Base-by-base conservation (phyloP, 2,113 vertebrate species). In the Zapus hudsonius region DNA sequence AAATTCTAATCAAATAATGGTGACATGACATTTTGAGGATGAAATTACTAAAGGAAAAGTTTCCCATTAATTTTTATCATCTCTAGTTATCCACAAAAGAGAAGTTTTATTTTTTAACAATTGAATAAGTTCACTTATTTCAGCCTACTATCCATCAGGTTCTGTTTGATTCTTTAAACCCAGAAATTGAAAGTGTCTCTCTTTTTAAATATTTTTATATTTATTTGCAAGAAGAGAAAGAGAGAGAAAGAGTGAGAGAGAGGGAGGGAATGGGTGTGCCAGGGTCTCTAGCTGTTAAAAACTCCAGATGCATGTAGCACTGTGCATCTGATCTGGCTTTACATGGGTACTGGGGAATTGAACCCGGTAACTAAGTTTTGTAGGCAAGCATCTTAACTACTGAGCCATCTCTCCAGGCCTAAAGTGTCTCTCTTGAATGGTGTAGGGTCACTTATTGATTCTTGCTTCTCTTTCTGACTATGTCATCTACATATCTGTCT, bases 1-100 rank as follows among this genome's bases (percentile, higher is more conserved):
- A 83, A 9, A 61, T 73, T 67, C 40, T 83, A 89, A 82, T 59
- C 64, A 61, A 86, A 87, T 66, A 79, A 80, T 23, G 40, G 91
- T 36, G 38, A n/a, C 3, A 78, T 31, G 27, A 55, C 17, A 36
- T 57, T 89, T 84, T 86, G 29, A 80, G 75, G 11, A 80, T 78
- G 66, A 59, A 83, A 69, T 74, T 47, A 80, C 17, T 86, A 69
- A 96, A 92, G 38, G n/a, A 91, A 89, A 75, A 13, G 15, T 74
- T 66, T 83, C n/a, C n/a, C 9, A 15, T 81, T 15, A 42, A 78
- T 44, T 89, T 94, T 85, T 78, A 38, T 82, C 36, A 1, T 63
- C 7, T 69, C 12, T 86, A 70, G 27, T 70, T 84, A 17, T 86
- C 70, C n/a, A n/a, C n/a, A 59, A 44, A 89, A 61, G 7, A 72